These are phyloP conservation scores for Stomorhina lunata DNA, from an alignment of 2,888 invertebrate species.

Conservation along the genomic window DNA sequence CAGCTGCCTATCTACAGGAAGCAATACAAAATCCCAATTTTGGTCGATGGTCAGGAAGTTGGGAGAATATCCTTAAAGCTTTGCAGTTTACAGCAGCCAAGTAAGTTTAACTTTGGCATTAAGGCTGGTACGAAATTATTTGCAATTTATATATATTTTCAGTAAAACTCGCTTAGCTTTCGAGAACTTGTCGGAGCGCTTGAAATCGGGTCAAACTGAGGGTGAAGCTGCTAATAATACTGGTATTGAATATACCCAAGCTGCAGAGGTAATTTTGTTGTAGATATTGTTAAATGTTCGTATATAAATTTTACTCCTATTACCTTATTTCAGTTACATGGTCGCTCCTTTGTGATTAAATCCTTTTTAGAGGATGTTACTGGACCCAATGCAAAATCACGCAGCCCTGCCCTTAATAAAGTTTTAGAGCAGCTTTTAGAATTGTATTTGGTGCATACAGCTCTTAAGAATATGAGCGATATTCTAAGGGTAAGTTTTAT, in stretches of 20 bases:
- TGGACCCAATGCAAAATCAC: slow-evolving; percentile 75
- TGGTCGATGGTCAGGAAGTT: slow-evolving; percentile 74
- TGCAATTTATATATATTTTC: slow-evolving; percentile 52
- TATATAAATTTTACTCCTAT: not conserved
- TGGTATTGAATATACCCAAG: slow-evolving; percentile 89
- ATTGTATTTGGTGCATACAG: slow-evolving; percentile 88
- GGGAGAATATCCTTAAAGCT: slow-evolving; percentile 78
- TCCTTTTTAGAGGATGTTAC: slow-evolving; percentile 83
- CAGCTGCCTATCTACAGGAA: slow-evolving; percentile 84
- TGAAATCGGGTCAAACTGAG: slow-evolving; percentile 83
- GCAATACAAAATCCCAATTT: slow-evolving; percentile 67
- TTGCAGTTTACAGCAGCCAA: slow-evolving; percentile 80
- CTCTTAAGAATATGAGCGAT: slow-evolving; percentile 87
- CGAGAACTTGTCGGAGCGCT: slow-evolving; percentile 85
- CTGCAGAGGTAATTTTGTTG: slow-evolving; percentile 86
- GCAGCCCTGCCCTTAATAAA: slow-evolving; percentile 83
- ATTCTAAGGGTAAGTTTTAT: slow-evolving; percentile 82
- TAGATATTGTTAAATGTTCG: not conserved
- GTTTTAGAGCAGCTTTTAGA: slow-evolving; percentile 87
- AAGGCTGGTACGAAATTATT: not conserved
- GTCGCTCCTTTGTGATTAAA: slow-evolving; percentile 87
- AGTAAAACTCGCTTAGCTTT: slow-evolving; percentile 87
- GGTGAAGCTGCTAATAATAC: slow-evolving; percentile 94
- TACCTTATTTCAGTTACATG: slow-evolving; percentile 85
- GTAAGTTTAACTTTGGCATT: slow-evolving; percentile 72